Evolutionary conservation across 2,888 invertebrate species (phyloP).

Genomic region (Ectemnius continuus): DNA sequence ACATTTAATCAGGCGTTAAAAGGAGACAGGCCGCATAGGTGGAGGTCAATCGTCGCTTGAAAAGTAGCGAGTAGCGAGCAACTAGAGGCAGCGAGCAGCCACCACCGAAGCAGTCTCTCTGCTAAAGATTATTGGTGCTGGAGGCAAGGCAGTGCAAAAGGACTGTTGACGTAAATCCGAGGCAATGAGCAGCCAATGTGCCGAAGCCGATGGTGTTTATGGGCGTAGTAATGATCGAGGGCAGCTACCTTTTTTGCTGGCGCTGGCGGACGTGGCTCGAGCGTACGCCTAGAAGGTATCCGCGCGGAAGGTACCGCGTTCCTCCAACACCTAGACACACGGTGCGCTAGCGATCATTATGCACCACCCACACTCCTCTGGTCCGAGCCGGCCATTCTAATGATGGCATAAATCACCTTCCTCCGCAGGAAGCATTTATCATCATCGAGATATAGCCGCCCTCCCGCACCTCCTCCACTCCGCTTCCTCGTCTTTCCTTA

Average conservation of each 20-base stretch:
- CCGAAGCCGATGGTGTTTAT: constrained; percentile 41
- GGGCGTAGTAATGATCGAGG: constrained; percentile 41
- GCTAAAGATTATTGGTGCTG: neutral
- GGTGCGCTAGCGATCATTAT: constrained; percentile 62
- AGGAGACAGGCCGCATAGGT: too few relatives aligned
- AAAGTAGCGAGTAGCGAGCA: too few relatives aligned
- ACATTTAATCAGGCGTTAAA: too few relatives aligned
- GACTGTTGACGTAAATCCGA: neutral
- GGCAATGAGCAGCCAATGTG: constrained; percentile 28
- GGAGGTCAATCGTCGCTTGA: too few relatives aligned
- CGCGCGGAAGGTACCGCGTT: constrained; percentile 4
- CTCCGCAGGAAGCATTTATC: constrained; percentile 68
- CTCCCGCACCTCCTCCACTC: neutral
- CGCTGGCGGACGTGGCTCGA: too few relatives aligned
- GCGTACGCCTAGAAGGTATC: constrained; percentile 19
- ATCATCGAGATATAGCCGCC: constrained; percentile 61
- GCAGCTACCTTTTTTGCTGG: constrained; percentile 23
- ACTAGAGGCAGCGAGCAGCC: too few relatives aligned
- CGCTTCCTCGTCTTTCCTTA: neutral
- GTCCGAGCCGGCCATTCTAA: constrained; percentile 66
- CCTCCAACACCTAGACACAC: constrained; percentile 13
- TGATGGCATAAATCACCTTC: constrained; percentile 70
- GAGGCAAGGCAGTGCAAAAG: neutral
- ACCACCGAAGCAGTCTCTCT: too few relatives aligned
- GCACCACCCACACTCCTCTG: constrained; percentile 64